phyloP scores from a whole-genome alignment of 2,797 vertebrate genomes.

The Enoplosus armatus region DNA sequence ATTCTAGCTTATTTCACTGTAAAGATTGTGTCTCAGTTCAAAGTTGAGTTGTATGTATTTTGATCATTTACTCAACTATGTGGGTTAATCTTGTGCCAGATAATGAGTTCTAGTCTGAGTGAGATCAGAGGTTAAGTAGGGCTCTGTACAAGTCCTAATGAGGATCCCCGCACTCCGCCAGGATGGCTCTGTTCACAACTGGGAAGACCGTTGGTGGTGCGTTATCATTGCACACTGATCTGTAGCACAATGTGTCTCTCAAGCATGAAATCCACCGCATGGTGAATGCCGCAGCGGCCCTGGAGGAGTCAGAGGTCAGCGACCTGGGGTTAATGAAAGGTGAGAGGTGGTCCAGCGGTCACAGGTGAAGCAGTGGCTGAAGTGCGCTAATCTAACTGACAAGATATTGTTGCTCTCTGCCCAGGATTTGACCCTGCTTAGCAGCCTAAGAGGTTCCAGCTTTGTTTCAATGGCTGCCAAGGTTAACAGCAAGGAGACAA shows the following conservation, averaged over 20 bases:
- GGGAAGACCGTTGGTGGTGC: slow-evolving; percentile 2
- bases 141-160: slow-evolving; percentile 72
- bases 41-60: slow-evolving; percentile 42
- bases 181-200: slow-evolving; percentile 36
- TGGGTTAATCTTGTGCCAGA: slow-evolving; percentile 68
- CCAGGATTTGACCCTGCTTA: slow-evolving; percentile 60
- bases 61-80: slow-evolving; percentile 51
- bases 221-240: slow-evolving; percentile 53
- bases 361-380: slow-evolving; percentile 55
- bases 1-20: not conserved
- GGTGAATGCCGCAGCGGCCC: slow-evolving; percentile 14
- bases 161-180: slow-evolving; percentile 61
- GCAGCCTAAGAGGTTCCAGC: slow-evolving; percentile 53
- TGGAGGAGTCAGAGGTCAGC: slow-evolving; percentile 46
- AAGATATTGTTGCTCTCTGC: slow-evolving; percentile 62
- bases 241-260: slow-evolving; percentile 39
- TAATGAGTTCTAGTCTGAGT: slow-evolving; percentile 63
- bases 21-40: not conserved
- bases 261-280: slow-evolving; percentile 48
- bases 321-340: slow-evolving; percentile 50
- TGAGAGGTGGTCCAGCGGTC: slow-evolving; percentile 26
- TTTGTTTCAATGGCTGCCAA: slow-evolving; percentile 43
- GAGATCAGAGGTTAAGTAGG: slow-evolving; percentile 73
- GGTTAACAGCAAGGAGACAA: slow-evolving; percentile 24
- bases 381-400: slow-evolving; percentile 56